Conservation (phyloP, 2,888 invertebrate genomes). For the Yponomeuta sedellus region DNA sequence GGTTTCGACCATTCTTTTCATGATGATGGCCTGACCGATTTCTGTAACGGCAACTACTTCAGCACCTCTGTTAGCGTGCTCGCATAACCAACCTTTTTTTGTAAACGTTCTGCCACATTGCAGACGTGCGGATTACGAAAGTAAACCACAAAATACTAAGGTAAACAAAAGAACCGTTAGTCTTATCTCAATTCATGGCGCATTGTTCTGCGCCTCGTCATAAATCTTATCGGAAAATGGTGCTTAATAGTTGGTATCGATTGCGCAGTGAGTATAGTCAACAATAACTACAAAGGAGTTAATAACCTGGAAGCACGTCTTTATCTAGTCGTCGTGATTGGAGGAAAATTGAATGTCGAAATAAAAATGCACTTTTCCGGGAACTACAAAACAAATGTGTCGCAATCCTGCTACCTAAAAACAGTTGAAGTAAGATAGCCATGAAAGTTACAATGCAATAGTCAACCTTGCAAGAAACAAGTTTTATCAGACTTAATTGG, state of each 20-base stretch:
- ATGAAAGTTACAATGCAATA: conserved; percentile 8
- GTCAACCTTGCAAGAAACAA: neutral
- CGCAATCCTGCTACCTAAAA: too few species aligned
- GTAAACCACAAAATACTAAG: neutral
- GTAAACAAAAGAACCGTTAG: neutral
- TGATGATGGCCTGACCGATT: too few species aligned
- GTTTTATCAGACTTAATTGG: conserved; percentile 12
- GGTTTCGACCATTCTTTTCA: too few species aligned
- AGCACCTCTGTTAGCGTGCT: too few species aligned
- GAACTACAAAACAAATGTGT: neutral
- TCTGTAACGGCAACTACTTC: too few species aligned
- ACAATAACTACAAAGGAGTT: neutral
- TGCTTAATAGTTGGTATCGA: neutral
- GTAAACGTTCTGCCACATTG: too few species aligned
- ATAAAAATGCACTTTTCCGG: neutral
- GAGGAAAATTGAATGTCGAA: neutral
- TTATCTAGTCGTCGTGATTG: neutral
- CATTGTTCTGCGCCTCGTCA: neutral
- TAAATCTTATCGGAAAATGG: neutral
- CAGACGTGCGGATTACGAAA: neutral
- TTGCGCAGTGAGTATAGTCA: neutral
- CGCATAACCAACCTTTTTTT: too few species aligned
- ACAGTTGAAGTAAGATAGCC: neutral
- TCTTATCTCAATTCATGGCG: neutral
- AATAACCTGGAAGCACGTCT: neutral